Evolutionary conservation across 2,888 invertebrate species (phyloP).

Genomic region (Callyntrura sp.): DNA sequence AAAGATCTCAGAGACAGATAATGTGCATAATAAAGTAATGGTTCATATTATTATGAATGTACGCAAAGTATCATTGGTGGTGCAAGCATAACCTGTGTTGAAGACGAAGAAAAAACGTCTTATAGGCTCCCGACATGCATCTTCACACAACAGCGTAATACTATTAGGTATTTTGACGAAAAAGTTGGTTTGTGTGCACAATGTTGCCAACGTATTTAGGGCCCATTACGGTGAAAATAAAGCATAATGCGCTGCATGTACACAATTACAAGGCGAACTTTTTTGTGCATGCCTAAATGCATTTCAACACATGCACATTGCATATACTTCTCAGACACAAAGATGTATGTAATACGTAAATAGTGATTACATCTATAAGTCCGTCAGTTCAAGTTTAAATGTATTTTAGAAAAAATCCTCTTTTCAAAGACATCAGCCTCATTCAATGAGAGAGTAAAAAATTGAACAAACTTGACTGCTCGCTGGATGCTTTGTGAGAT

Average conservation of each 20-base stretch:
- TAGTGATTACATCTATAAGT: slow-evolving; percentile 42
- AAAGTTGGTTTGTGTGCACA: background rate
- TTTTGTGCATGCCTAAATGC: background rate
- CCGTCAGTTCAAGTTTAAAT: slow-evolving; percentile 29
- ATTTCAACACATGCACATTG: background rate
- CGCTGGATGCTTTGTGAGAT: slow-evolving; percentile 1
- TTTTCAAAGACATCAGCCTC: slow-evolving; percentile 64
- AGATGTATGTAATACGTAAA: background rate
- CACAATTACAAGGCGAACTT: background rate
- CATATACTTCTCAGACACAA: background rate
- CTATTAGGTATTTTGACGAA: slow-evolving; percentile 6
- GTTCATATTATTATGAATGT: slow-evolving; percentile 3
- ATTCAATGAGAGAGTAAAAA: slow-evolving; percentile 45
- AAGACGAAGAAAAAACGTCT: background rate
- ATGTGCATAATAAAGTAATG: slow-evolving; percentile 62
- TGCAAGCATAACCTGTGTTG: too few relatives aligned
- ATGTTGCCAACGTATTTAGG: slow-evolving; percentile 19
- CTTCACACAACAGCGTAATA: background rate
- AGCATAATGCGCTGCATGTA: background rate
- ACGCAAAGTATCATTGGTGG: too few relatives aligned
- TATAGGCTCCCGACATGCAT: background rate
- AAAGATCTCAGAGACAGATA: slow-evolving; percentile 47
- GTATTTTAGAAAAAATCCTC: slow-evolving; percentile 61
- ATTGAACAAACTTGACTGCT: slow-evolving; percentile 57
- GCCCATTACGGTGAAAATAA: slow-evolving; percentile 22